Base-by-base conservation (phyloP, 1,140 invertebrate species). In the Neodiprion lecontei region DNA sequence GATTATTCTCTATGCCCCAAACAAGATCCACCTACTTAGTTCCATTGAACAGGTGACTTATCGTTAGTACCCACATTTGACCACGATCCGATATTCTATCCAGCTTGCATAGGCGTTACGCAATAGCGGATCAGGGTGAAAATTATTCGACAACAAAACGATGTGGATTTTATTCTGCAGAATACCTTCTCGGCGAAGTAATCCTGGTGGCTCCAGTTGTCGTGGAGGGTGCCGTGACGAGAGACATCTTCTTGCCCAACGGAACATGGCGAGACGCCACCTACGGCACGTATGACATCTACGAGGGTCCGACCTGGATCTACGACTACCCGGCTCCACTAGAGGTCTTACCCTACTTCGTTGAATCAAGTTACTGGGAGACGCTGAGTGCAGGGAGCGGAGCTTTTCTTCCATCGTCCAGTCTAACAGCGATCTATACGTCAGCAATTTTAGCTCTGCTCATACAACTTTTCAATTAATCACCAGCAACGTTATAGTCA, bases 201-300 rank as follows among this genome's bases (percentile, higher is more conserved):
- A 91, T 96, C 8, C 85, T 97, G 17, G 94, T 95, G 1, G 95
- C 95, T 0, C 95, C 95, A 1, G 90, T 96, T 0, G 72, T 96
- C 9, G 86, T 89, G 1, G 85, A 94, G 83, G 92, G 91, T 0
- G 91, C 90, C 4, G 87, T 78, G 1, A 83, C 84, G 11, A 87
- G 95, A n/a, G 91, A 95, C 79, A 91, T 96, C 50, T 96, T 95
- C 81, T 85, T 96, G 1, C 94, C 94, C 0, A 81, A 78, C 8
- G 94, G 94, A 0, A 80, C 81, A 10, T 95, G 94, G 94, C 82
- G 78, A 17, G 89, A 90, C 76, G 89, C 87, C 28, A 91, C 86
- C 0, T 82, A 91, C 72, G 79, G 78, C 1, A 78, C 84, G 14
- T 21, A 69, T 17, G 77, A 77, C 2, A 78, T 87, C 1, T 87